Evolutionary conservation across 2,113 vertebrate genomes (phyloP).

Genomic region (Pseudopipra pipra): DNA sequence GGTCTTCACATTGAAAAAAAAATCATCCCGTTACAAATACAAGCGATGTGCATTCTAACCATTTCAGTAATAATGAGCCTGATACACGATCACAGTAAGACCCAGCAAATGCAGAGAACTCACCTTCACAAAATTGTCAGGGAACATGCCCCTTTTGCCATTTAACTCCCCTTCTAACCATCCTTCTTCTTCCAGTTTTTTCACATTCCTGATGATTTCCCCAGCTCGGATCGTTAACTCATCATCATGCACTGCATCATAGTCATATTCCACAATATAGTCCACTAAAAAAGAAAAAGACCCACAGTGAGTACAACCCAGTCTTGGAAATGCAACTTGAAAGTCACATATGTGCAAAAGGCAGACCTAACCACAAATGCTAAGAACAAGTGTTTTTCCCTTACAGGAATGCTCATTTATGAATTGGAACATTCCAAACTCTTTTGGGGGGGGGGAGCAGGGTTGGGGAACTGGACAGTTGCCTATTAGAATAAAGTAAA

Average conservation of each 20-base stretch:
- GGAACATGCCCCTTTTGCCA: constrained; percentile 91
- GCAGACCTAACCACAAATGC: not conserved
- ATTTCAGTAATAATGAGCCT: not conserved
- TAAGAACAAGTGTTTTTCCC: not conserved
- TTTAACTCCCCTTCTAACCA: constrained; percentile 96
- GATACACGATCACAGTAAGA: not conserved
- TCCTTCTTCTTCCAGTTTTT: constrained; percentile 90
- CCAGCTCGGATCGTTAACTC: constrained; percentile 90
- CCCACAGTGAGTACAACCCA: not conserved
- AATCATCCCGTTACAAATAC: not conserved
- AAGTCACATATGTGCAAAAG: not conserved
- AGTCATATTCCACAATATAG: constrained; percentile 94
- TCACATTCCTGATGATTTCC: constrained; percentile 91
- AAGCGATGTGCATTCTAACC: not conserved
- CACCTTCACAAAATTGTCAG: constrained; percentile 98
- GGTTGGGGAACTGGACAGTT: not conserved
- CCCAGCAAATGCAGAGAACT: constrained; percentile 18
- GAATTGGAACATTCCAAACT: not conserved
- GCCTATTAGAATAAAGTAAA: not conserved
- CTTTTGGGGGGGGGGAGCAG: not conserved
- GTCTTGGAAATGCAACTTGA: not conserved
- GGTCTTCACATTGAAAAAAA: not conserved
- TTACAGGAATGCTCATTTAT: not conserved
- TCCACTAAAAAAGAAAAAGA: constrained; percentile 75
- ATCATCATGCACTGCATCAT: constrained; percentile 90